Percentiles rank a stretch among this genome's conserved stretches.
Evolutionary conservation across 2,888 invertebrate species (phyloP).

Genomic region (Cryptus viduatorius): DNA sequence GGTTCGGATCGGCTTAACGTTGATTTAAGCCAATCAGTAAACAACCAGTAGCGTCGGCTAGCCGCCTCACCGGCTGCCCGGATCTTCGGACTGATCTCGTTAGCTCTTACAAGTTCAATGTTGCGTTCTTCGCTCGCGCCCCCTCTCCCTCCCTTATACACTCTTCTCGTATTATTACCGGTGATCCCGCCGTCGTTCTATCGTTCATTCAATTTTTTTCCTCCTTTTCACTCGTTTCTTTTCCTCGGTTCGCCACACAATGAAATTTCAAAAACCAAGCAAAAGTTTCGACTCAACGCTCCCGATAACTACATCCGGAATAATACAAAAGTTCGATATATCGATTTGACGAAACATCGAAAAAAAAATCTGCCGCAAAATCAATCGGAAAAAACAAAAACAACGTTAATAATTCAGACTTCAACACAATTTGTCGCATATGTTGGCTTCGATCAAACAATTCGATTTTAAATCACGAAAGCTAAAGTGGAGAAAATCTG

Average conservation of each 20-base stretch:
- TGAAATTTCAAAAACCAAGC: neutral
- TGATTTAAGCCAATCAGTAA: slow-evolving; percentile 85
- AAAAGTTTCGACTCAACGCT: neutral
- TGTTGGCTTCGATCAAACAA: slow-evolving; percentile 14
- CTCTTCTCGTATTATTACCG: slow-evolving; percentile 29
- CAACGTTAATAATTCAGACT: neutral
- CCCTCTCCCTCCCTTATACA: slow-evolving; percentile 19
- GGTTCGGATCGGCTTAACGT: slow-evolving; percentile 84
- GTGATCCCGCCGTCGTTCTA: slow-evolving; percentile 28
- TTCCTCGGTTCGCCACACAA: slow-evolving; percentile 41
- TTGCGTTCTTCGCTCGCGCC: slow-evolving; percentile 77
- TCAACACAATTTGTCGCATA: neutral
- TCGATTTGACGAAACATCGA: neutral
- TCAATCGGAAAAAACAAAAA: neutral
- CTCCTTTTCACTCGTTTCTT: neutral
- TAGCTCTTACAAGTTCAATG: slow-evolving; percentile 83
- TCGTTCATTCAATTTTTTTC: slow-evolving; percentile 13
- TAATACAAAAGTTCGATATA: neutral
- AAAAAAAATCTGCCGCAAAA: neutral
- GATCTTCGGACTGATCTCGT: slow-evolving; percentile 83
- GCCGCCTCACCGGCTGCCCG: slow-evolving; percentile 69
- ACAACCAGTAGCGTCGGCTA: slow-evolving; percentile 79
- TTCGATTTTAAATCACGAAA: neutral
- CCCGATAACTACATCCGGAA: slow-evolving; percentile 11
- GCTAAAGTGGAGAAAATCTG: neutral